Percentiles rank a stretch among this genome's conserved stretches.
These are phyloP conservation scores for Drosophila punjabiensis DNA, from an alignment of 1,140 invertebrate genomes.

Conservation along the genomic window DNA sequence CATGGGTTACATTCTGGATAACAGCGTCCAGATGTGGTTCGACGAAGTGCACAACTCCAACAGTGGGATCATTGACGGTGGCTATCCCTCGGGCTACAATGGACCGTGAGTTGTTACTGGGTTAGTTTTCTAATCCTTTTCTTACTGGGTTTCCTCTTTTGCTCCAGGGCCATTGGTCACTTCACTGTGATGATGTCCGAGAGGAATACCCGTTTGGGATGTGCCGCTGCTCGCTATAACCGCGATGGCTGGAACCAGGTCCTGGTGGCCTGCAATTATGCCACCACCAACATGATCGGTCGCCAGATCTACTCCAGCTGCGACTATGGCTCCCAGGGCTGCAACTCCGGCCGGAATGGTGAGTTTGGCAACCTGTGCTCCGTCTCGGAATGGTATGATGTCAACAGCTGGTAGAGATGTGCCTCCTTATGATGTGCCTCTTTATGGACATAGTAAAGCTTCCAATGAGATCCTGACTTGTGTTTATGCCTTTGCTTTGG, in stretches of 20 bases:
- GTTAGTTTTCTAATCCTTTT: background rate
- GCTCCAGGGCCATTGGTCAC: conserved; percentile 64
- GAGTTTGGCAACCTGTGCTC: conserved; percentile 64
- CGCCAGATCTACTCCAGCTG: conserved; percentile 55
- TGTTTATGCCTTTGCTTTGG: background rate
- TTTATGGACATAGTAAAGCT: background rate
- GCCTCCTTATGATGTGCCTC: no score
- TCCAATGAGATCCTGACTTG: background rate
- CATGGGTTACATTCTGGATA: conserved; percentile 31
- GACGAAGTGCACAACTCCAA: conserved; percentile 51
- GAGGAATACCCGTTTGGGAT: conserved; percentile 59
- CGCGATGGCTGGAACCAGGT: conserved; percentile 40
- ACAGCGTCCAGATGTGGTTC: conserved; percentile 61
- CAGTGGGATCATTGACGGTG: conserved; percentile 37
- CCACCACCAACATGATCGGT: conserved; percentile 65
- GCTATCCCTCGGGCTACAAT: conserved; percentile 43
- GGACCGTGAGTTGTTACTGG: conserved; percentile 43
- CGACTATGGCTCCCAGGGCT: conserved; percentile 33
- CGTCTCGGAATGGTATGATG: conserved; percentile 64
- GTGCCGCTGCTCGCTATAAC: conserved; percentile 55
- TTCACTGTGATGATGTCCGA: conserved; percentile 75
- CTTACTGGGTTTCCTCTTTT: no score
- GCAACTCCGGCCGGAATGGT: conserved; percentile 49
- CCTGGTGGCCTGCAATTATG: conserved; percentile 67
- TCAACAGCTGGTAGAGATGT: conserved; percentile 47